Evolutionary conservation across 2,888 invertebrate genomes (phyloP).

Genomic region (Sinelater perroti): DNA sequence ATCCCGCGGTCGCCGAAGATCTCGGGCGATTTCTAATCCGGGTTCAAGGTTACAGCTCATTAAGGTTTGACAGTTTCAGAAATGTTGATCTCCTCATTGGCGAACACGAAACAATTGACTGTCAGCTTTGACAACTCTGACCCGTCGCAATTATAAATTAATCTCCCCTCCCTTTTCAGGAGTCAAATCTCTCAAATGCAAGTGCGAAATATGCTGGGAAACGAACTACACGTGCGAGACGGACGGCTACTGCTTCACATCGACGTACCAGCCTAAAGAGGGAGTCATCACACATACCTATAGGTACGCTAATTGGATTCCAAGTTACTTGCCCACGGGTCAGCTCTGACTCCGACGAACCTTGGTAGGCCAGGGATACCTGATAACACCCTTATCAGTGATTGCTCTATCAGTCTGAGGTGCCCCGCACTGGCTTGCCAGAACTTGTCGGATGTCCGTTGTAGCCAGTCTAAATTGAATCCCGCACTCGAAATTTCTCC

Average conservation of each 20-base stretch:
- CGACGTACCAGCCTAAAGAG: conserved; percentile 70
- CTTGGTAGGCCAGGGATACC: neutral
- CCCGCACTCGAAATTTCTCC: conserved; percentile 34
- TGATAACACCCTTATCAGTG: conserved; percentile 22
- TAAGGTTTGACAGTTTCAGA: too few relatives aligned
- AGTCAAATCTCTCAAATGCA: conserved; percentile 72
- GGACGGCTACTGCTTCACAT: conserved; percentile 88
- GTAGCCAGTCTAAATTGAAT: conserved; percentile 52
- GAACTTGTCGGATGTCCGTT: conserved; percentile 15
- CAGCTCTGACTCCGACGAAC: neutral
- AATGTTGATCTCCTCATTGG: too few relatives aligned
- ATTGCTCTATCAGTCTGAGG: conserved; percentile 1
- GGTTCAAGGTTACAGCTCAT: conserved; percentile 28
- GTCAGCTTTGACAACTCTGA: too few relatives aligned
- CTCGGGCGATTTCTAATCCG: conserved; percentile 6
- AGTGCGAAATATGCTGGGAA: conserved; percentile 80
- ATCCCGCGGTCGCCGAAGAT: neutral
- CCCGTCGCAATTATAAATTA: too few relatives aligned
- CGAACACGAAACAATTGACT: too few relatives aligned
- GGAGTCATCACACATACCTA: conserved; percentile 73
- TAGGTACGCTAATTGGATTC: conserved; percentile 69
- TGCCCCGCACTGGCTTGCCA: neutral
- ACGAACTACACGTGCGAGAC: conserved; percentile 85
- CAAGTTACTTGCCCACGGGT: neutral
- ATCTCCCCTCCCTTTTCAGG: conserved; percentile 66